A percentile compares a stretch with the other conserved stretches of the same genome.
These are phyloP conservation scores for Macroramphosus scolopax DNA, from an alignment of 2,797 vertebrate genomes.

Conservation along the genomic window DNA sequence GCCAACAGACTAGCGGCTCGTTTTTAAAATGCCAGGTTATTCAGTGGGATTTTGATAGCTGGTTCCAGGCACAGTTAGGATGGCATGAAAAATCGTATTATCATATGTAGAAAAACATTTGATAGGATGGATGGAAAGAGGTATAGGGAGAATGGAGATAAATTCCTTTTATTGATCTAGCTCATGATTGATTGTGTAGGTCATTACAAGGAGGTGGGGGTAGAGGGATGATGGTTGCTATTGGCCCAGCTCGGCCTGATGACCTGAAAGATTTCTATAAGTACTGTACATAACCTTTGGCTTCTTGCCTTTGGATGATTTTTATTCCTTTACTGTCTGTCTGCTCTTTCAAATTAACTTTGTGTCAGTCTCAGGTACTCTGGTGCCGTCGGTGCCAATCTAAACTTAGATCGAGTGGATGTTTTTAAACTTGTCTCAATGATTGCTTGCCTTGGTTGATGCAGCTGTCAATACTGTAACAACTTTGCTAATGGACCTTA, in stretches of 20 bases:
- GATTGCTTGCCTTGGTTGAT: constrained; percentile 20
- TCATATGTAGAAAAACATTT: constrained; percentile 38
- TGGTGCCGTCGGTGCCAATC: constrained; percentile 1
- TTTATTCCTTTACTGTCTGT: background rate
- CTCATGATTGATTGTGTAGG: constrained; percentile 53
- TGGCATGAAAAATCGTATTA: constrained; percentile 38
- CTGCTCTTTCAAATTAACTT: constrained; percentile 11
- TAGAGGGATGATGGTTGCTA: constrained; percentile 8
- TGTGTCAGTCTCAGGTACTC: constrained; percentile 1
- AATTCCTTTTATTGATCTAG: constrained; percentile 62
- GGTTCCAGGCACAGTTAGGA: constrained; percentile 24
- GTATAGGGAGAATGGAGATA: constrained; percentile 41
- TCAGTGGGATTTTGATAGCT: constrained; percentile 30
- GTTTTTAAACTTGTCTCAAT: constrained; percentile 13
- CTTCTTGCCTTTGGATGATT: constrained; percentile 4
- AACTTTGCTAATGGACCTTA: constrained; percentile 14
- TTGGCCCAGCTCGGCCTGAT: constrained; percentile 10
- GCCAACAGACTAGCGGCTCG: constrained; percentile 23
- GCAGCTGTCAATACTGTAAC: constrained; percentile 19
- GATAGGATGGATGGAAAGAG: constrained; percentile 40
- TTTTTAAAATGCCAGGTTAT: constrained; percentile 38
- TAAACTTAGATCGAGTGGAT: constrained; percentile 9
- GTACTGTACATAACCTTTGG: constrained; percentile 7
- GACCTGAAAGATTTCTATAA: constrained; percentile 32
- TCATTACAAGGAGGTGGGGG: constrained; percentile 26